These are phyloP conservation scores for Halictus ligatus DNA, from an alignment of 2,888 invertebrate genomes.

Conservation along the genomic window DNA sequence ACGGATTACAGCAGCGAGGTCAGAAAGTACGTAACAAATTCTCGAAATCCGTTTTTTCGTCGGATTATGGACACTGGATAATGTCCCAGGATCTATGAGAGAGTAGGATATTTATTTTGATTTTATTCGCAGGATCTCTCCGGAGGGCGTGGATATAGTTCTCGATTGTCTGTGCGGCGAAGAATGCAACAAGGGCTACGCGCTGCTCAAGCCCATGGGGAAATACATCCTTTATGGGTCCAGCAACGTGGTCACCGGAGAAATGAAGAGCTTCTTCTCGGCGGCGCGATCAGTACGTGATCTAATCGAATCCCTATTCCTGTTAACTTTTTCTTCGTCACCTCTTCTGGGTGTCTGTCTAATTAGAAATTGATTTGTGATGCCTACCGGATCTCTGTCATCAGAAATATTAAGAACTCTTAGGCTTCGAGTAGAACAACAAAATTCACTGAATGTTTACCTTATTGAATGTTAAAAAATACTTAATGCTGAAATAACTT, in stretches of 20 bases:
- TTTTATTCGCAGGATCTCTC: conserved; percentile 86
- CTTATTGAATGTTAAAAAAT: not conserved
- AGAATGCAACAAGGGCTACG: conserved; percentile 94
- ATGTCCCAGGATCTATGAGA: conserved; percentile 17
- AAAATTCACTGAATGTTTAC: not conserved
- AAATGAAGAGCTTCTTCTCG: conserved; percentile 96
- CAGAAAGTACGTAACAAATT: conserved; percentile 88
- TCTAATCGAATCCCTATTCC: not conserved
- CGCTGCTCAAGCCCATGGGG: conserved; percentile 94
- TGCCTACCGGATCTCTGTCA: not conserved
- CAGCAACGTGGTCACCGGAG: conserved; percentile 95
- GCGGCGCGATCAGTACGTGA: conserved; percentile 92
- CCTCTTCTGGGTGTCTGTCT: not conserved
- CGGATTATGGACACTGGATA: not conserved
- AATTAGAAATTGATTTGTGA: not conserved
- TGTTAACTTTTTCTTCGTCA: not conserved
- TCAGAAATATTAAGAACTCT: not conserved
- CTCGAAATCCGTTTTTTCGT: not conserved
- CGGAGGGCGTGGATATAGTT: conserved; percentile 94
- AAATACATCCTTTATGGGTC: conserved; percentile 95
- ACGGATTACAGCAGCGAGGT: conserved; percentile 94
- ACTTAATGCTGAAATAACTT: no score
- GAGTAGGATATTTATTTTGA: not conserved
- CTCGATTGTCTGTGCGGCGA: conserved; percentile 95
- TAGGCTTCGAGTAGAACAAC: not conserved